These are phyloP conservation scores for Meiosimyza decipiens DNA, from an alignment of 2,888 invertebrate species.

Conservation along the genomic window DNA sequence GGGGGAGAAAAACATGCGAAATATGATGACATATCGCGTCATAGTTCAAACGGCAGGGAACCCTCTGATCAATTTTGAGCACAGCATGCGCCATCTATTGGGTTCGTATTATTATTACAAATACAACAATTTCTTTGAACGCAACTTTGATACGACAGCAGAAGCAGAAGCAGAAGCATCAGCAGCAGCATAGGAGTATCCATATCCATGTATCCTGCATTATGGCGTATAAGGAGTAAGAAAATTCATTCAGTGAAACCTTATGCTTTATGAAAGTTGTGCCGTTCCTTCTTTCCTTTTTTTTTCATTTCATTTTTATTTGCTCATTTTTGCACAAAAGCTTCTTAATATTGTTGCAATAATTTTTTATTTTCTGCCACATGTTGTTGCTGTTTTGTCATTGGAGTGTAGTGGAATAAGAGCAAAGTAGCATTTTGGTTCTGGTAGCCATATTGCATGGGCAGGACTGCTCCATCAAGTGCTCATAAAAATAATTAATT, in stretches of 20 bases:
- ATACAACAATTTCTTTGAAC: background rate
- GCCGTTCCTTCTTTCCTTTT: background rate
- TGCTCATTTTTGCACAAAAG: background rate
- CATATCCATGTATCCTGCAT: background rate
- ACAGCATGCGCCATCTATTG: conserved; percentile 65
- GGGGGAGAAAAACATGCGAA: conserved; percentile 48
- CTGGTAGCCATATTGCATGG: conserved; percentile 29
- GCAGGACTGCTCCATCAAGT: conserved; percentile 21
- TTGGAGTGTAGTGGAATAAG: conserved; percentile 9
- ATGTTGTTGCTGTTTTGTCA: conserved; percentile 18
- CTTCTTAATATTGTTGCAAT: conserved; percentile 31
- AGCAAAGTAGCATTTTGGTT: background rate
- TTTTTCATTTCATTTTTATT: conserved; percentile 2
- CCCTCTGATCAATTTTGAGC: conserved; percentile 67
- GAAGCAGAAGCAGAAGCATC: too few species aligned
- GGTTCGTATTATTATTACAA: conserved; percentile 33
- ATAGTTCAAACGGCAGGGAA: conserved; percentile 68
- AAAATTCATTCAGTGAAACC: conserved; percentile 13
- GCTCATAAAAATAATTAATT: conserved; percentile 37
- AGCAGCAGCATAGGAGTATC: background rate
- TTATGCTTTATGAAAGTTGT: conserved; percentile 6
- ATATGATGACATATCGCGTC: conserved; percentile 68
- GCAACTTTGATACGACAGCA: background rate
- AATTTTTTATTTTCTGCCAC: conserved; percentile 35
- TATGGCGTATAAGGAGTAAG: background rate